Evolutionary conservation across 2,113 vertebrate species (phyloP).

Genomic region (Myrmecophaga tridactyla): DNA sequence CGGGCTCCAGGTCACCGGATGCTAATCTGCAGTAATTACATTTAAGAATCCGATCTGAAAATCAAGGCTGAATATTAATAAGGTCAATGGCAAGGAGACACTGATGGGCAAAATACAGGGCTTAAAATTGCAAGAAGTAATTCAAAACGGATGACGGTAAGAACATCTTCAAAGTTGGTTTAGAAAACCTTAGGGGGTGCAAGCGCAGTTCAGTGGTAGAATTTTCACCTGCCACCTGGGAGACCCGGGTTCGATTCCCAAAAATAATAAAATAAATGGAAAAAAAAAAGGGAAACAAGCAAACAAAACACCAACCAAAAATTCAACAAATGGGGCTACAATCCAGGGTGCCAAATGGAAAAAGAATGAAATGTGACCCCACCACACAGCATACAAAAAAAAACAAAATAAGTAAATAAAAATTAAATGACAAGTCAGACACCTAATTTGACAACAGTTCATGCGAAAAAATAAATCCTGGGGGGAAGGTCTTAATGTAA

Average conservation of each 20-base stretch:
- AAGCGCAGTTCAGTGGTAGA: too few relatives aligned
- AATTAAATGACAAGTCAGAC: background rate
- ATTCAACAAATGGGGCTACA: too few relatives aligned
- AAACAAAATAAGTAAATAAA: too few relatives aligned
- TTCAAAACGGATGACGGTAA: background rate
- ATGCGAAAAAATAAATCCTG: fast-evolving
- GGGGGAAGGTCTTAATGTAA: background rate
- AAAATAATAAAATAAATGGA: too few relatives aligned
- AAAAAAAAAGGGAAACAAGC: too few relatives aligned
- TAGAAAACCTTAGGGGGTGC: too few relatives aligned
- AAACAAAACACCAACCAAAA: too few relatives aligned
- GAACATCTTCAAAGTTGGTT: background rate
- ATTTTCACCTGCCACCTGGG: too few relatives aligned
- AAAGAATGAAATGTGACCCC: too few relatives aligned
- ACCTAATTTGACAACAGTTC: background rate
- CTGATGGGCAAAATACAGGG: background rate
- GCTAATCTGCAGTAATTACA: background rate
- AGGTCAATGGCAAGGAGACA: constrained; percentile 36
- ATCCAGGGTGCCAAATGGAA: too few relatives aligned
- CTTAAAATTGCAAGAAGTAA: background rate
- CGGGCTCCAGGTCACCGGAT: background rate
- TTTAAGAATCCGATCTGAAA: background rate
- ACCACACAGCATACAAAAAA: too few relatives aligned
- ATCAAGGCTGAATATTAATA: constrained; percentile 20
- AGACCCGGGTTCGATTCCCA: too few relatives aligned